Percentiles rank a stretch among this genome's conserved stretches.
phyloP scores from a whole-genome alignment of 2,797 vertebrate species.

The Todus mexicanus region DNA sequence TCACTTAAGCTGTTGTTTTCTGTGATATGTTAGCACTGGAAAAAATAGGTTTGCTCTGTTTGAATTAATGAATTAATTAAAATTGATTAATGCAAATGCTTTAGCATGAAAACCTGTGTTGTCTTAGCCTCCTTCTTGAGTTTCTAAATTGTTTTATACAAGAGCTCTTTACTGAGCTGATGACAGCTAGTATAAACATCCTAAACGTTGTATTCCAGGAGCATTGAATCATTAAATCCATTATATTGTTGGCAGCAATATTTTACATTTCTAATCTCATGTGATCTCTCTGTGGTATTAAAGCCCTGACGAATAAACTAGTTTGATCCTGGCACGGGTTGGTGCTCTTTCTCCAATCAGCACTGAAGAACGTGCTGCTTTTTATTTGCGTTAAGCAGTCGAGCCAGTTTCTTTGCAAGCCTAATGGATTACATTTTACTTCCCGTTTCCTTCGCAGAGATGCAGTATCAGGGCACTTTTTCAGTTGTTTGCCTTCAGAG shows the following conservation, averaged over 20 bases:
- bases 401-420: slow-evolving; percentile 44
- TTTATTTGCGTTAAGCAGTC: slow-evolving; percentile 29
- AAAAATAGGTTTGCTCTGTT: not conserved
- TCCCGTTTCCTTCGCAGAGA: slow-evolving; percentile 27
- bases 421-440: slow-evolving; percentile 29
- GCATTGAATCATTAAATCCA: not conserved
- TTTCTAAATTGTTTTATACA: not conserved
- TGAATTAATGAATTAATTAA: not conserved
- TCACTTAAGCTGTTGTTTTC: not conserved
- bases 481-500: not conserved
- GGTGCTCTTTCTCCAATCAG: not conserved
- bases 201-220: not conserved
- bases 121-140: not conserved
- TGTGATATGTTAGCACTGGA: not conserved
- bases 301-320: not conserved
- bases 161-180: not conserved
- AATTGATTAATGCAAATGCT: slow-evolving; percentile 1
- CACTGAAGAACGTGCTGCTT: not conserved
- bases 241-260: not conserved
- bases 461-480: not conserved
- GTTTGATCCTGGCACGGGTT: not conserved
- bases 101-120: not conserved
- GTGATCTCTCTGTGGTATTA: not conserved
- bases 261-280: not conserved
- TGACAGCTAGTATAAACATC: not conserved